Evolutionary conservation across 2,797 vertebrate genomes (phyloP), one percentile per base, ranked within the genome.

Genomic region (Agapornis canus): DNA sequence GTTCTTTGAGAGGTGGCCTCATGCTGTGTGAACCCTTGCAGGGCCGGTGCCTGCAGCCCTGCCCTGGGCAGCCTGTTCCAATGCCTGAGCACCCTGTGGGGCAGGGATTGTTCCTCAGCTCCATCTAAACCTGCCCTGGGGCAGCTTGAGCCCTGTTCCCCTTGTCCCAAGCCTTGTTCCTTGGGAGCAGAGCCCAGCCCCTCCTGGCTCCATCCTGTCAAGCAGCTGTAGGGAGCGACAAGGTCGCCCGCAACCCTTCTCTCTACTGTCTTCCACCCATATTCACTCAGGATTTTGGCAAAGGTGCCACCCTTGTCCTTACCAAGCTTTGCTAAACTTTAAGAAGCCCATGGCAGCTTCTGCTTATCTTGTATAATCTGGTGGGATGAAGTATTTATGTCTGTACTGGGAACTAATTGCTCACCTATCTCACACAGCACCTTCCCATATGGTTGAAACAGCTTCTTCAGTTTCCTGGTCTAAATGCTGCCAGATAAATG

Each of bases 281-380:
- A 21, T 69, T 91, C 69, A 76, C 71, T 54, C 40, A 52, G 70
- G 54, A 21, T 59, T 78, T 69, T 35, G 65, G 29, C 78, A 85
- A 89, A 90, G 42, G 15, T 4, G 5, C 73, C 47, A 37, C 43
- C 59, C 89, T 78, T 90, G 49, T 72, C 47, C 40, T 81, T 78
- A 77, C 77, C 79, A 51, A 19, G 87, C 87, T 91, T 40, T 89
- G 59, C 89, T 93, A 39, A 92, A 64, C 86, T 85, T 75, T 79
- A 61, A 69, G 86, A 78, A 82, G 56, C 65, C 77, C 39, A 35
- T 18, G 17, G 81, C 70, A 89, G 81, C 90, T 79, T 82, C 89
- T 89, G 91, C 84, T 85, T 78, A 42, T 78, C 95, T 96, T 32
- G 52, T 31, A 6, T 79, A 81, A 94, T 51, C 69, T 61, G 73